phyloP scores from a whole-genome alignment of 2,113 vertebrate genomes.

The Paramormyrops kingsleyae region DNA sequence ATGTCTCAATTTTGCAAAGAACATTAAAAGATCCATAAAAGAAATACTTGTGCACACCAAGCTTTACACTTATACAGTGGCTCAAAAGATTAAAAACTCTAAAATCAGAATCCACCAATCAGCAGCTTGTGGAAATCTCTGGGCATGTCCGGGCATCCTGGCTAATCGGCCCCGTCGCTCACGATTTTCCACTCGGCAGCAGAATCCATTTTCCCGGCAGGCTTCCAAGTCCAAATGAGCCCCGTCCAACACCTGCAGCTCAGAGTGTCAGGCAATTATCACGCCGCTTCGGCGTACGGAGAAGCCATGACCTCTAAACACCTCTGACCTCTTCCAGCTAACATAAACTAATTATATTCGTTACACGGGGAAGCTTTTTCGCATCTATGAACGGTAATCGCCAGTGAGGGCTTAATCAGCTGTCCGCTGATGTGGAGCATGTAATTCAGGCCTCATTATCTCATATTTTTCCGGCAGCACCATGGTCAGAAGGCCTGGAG shows the following conservation, averaged over 20 bases:
- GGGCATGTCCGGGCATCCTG: constrained; percentile 29
- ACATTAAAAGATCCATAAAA: not conserved
- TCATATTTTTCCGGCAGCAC: constrained; percentile 57
- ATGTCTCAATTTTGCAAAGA: not conserved
- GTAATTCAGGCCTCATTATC: constrained; percentile 63
- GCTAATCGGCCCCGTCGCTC: constrained; percentile 76
- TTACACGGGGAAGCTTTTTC: constrained; percentile 40
- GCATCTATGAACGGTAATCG: constrained; percentile 58
- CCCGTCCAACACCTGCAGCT: constrained; percentile 84
- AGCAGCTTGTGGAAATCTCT: not conserved
- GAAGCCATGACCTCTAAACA: constrained; percentile 69
- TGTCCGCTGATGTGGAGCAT: constrained; percentile 55
- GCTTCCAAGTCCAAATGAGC: constrained; percentile 73
- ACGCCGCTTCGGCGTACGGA: constrained; percentile 85
- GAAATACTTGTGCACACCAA: not conserved
- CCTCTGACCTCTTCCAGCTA: constrained; percentile 88
- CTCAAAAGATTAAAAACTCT: not conserved
- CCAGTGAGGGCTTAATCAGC: constrained; percentile 66
- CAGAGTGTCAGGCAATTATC: constrained; percentile 74
- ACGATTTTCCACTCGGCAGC: constrained; percentile 53
- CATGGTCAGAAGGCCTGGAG: constrained; percentile 39
- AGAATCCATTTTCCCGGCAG: constrained; percentile 64
- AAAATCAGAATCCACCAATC: not conserved
- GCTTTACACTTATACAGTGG: not conserved
- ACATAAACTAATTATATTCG: constrained; percentile 96